Evolutionary conservation across 1,140 invertebrate genomes (phyloP).

Genomic region (Coelopa frigida): DNA sequence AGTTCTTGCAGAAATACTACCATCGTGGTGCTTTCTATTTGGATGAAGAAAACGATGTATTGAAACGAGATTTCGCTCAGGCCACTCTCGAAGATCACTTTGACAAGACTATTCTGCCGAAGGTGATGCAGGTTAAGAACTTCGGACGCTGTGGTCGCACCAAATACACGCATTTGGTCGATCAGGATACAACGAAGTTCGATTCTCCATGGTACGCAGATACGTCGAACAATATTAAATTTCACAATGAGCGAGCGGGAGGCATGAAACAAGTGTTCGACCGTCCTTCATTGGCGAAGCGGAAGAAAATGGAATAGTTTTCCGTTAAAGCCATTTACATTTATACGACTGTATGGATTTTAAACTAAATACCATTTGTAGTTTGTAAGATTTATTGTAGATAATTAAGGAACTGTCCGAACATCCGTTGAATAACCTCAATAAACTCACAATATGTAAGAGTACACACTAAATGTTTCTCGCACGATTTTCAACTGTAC

Average conservation of each 20-base stretch:
- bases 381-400: no score
- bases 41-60: slow-evolving; percentile 88
- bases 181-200: slow-evolving; percentile 98
- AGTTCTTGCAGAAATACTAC: slow-evolving; percentile 99
- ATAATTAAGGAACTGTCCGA: no score
- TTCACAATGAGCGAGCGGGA: slow-evolving; percentile 82
- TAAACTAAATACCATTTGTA: no score
- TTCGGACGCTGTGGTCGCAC: slow-evolving; percentile 97
- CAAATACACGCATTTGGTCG: slow-evolving; percentile 98
- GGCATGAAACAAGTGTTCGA: slow-evolving; percentile 95
- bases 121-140: slow-evolving; percentile 99
- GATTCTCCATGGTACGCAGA: slow-evolving; percentile 95
- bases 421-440: no score
- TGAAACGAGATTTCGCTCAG: slow-evolving; percentile 92
- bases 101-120: slow-evolving; percentile 96
- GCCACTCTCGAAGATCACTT: slow-evolving; percentile 99
- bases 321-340: no score
- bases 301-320: slow-evolving; percentile 47
- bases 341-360: no score
- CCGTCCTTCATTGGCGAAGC: slow-evolving; percentile 66
- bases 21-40: slow-evolving; percentile 98
- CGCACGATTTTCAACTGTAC: no score
- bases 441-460: no score
- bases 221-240: slow-evolving; percentile 75
- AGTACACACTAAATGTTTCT: no score